These are phyloP conservation scores for Pachyramphus minor DNA, from an alignment of 2,113 vertebrate genomes.

Conservation along the genomic window DNA sequence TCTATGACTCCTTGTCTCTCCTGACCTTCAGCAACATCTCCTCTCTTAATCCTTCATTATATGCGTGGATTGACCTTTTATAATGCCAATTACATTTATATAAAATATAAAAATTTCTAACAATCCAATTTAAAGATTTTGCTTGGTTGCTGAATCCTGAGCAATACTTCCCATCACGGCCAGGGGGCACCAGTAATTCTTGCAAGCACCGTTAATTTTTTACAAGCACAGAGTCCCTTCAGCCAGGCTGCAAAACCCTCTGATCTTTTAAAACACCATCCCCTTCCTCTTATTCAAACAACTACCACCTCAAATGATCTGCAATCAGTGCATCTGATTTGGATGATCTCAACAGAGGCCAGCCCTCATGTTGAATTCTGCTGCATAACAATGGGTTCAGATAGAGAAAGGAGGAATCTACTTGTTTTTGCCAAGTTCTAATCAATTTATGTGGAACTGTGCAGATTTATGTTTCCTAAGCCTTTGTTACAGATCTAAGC, in stretches of 20 bases:
- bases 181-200: conserved; percentile 18
- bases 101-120: neutral
- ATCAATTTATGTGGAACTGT: neutral
- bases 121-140: neutral
- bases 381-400: neutral
- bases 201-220: neutral
- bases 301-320: neutral
- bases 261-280: neutral
- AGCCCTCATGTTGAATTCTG: neutral
- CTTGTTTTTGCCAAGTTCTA: neutral
- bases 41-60: neutral
- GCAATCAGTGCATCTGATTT: fast-evolving
- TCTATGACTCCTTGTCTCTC: neutral
- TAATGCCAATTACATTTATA: neutral
- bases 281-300: neutral
- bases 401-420: neutral
- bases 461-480: neutral
- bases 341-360: neutral
- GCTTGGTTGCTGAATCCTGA: neutral
- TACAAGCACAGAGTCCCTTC: neutral
- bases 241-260: neutral
- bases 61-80: neutral
- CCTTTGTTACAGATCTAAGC: neutral
- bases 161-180: neutral
- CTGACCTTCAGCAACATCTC: neutral